Percentiles rank a stretch among this genome's conserved stretches.
Conservation (phyloP, 2,888 invertebrate species). For the Nebria brevicollis region DNA sequence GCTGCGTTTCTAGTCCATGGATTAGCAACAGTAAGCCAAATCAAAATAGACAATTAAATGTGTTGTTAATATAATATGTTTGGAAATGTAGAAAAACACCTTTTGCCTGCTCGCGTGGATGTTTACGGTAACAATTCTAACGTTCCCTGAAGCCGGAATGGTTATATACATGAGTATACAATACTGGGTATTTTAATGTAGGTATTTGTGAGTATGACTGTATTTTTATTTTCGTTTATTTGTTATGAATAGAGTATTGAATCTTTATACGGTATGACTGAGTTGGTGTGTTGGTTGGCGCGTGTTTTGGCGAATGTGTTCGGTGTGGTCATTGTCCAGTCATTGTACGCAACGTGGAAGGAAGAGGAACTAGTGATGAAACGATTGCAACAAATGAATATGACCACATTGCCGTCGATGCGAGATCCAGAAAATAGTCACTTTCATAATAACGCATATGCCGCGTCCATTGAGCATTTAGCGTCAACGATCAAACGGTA, state of each 20-base stretch:
- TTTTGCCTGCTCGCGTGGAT: constrained; percentile 66
- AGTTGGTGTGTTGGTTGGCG: constrained; percentile 65
- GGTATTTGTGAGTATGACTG: neutral
- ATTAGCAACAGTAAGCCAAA: constrained; percentile 63
- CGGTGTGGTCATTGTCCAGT: constrained; percentile 65
- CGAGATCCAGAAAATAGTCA: constrained; percentile 52
- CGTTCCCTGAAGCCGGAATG: constrained; percentile 67
- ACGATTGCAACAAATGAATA: constrained; percentile 63
- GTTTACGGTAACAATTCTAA: constrained; percentile 64
- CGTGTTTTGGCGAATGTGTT: constrained; percentile 63
- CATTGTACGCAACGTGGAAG: constrained; percentile 66
- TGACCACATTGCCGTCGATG: constrained; percentile 57
- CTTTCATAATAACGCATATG: constrained; percentile 61
- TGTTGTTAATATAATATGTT: neutral
- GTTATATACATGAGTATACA: constrained; percentile 68
- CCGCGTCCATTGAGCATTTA: constrained; percentile 57
- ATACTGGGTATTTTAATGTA: constrained; percentile 62
- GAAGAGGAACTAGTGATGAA: constrained; percentile 65
- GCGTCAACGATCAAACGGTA: constrained; percentile 48
- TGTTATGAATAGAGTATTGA: constrained; percentile 61
- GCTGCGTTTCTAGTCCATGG: constrained; percentile 66
- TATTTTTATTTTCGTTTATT: constrained; percentile 31
- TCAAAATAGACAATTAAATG: neutral
- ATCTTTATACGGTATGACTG: constrained; percentile 64
- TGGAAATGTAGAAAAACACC: constrained; percentile 63